Base-by-base conservation (phyloP, 2,113 vertebrate genomes). In the Pachyramphus minor region DNA sequence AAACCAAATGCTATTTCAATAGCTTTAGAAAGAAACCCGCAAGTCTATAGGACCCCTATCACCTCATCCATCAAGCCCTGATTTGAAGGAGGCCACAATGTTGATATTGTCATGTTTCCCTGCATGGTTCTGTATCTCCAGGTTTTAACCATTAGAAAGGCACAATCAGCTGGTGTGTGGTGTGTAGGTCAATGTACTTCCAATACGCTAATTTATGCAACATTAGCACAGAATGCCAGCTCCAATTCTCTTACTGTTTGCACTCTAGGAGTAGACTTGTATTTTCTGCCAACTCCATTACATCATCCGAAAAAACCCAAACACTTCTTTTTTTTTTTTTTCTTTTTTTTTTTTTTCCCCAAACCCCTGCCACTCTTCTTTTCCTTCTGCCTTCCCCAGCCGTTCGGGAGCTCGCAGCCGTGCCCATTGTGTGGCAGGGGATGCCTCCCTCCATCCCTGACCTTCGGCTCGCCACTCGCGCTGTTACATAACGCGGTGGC, bases 251-350 rank as follows among this genome's bases (percentile, higher is more conserved):
- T 95, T 92, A 90, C 96, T 96, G 95, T 93, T 97, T 95, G 97
- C 97, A 96, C 96, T 97, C 97, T 92, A 97, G 94, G 94, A 98
- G 96, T 83, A 96, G 95, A 96, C 95, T 96, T 72, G 93, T 74
- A 93, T 97, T 97, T 98, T 97, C 97, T 97, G 97, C 97, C 98
- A 98, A 96, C 89, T 97, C 96, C 97, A 98, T 98, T 96, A 97
- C 97, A 97, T 97, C 97, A 98, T 92, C 95, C 71, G 47, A 97
- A 97, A 94, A 97, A 97, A 93, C 94, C 90, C 97, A 98, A 98
- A 98, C 95, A 97, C 95, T 95, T 91, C 50, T 81, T 67, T 49
- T 64, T 60, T 59, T 89, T 31, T 59, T 15, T 27, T 6, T 27
- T 37, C 58, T 18, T 66, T 78, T 53, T 5, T 27, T 37, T 60